Evolutionary conservation across 2,797 vertebrate genomes (phyloP).

Genomic region (Erethizon dorsatum): DNA sequence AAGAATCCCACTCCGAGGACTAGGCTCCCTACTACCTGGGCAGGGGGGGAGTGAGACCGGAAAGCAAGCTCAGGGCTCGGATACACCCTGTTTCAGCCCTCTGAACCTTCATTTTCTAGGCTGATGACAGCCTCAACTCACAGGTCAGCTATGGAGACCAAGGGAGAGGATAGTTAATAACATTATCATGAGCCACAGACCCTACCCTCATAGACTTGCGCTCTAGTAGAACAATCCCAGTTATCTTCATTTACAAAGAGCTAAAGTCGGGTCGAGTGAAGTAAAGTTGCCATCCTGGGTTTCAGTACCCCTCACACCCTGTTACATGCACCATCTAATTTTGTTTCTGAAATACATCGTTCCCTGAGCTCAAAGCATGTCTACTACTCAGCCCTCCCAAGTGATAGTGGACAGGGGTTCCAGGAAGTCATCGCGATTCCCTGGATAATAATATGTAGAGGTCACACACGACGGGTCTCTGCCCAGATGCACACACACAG

Average conservation of each 20-base stretch:
- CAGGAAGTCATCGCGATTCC: accelerated
- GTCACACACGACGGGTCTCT: too few relatives aligned
- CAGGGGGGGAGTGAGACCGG: accelerated
- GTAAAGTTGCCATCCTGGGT: not conserved
- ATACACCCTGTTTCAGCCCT: not conserved
- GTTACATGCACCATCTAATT: not conserved
- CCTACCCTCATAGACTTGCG: too few relatives aligned
- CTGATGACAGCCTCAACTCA: not conserved
- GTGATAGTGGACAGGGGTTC: not conserved
- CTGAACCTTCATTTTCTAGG: not conserved
- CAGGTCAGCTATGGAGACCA: too few relatives aligned
- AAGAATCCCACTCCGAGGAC: not conserved
- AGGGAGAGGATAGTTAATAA: not conserved
- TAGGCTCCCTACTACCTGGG: not conserved
- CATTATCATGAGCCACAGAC: not conserved
- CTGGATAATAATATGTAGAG: too few relatives aligned
- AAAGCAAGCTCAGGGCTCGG: not conserved
- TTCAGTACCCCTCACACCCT: not conserved
- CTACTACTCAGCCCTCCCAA: not conserved
- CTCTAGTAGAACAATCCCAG: not conserved
- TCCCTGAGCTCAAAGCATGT: not conserved
- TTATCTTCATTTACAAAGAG: not conserved
- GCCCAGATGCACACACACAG: not conserved
- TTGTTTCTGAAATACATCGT: not conserved
- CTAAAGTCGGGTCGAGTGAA: not conserved